Evolutionary conservation across 2,113 vertebrate genomes (phyloP).

Genomic region (Nothoprocta pentlandii): DNA sequence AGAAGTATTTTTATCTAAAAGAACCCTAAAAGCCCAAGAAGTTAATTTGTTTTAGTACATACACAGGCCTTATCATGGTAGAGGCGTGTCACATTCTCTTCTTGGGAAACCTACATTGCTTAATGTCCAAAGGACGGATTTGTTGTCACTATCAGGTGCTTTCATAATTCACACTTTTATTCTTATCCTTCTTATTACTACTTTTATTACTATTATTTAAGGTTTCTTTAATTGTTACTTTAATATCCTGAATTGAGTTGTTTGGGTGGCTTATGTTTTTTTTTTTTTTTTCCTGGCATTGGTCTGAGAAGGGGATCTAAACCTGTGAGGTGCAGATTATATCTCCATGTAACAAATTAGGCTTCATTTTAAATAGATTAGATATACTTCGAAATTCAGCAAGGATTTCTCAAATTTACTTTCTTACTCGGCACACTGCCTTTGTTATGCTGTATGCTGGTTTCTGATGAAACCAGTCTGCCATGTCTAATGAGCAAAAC

Average conservation of each 20-base stretch:
- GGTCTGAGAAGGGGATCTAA: neutral
- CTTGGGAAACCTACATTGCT: neutral
- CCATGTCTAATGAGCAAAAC: neutral
- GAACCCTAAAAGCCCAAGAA: neutral
- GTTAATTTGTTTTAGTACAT: rapidly evolving
- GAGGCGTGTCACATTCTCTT: neutral
- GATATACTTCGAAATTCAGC: neutral
- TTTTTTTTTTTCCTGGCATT: neutral
- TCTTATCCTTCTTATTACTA: too few relatives aligned
- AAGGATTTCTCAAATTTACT: neutral
- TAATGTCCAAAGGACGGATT: neutral
- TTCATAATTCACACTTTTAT: neutral
- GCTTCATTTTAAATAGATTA: neutral
- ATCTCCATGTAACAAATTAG: neutral
- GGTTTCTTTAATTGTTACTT: neutral
- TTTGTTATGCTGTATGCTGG: neutral
- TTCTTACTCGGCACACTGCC: neutral
- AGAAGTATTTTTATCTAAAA: neutral
- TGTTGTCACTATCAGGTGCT: neutral
- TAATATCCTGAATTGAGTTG: neutral
- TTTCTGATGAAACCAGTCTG: neutral
- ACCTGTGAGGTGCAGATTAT: neutral
- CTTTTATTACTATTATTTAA: neutral
- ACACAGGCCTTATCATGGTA: neutral
- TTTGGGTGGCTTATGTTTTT: neutral